Conservation (phyloP, 2,113 vertebrate genomes). For the Limnothrissa miodon region DNA sequence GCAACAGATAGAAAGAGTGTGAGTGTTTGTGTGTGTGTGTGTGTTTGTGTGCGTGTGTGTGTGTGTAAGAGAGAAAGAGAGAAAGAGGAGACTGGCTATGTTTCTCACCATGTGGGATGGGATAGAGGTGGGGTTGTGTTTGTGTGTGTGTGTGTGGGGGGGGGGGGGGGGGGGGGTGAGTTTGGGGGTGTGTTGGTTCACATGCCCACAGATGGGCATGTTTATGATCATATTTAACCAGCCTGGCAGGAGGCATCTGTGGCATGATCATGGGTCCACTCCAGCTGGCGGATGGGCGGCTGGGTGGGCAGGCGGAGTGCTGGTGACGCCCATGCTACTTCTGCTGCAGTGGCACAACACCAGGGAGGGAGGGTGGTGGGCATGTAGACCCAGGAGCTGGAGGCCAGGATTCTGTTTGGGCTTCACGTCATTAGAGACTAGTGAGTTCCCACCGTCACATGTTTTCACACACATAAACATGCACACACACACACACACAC, state of each 20-base stretch:
- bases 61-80: not conserved
- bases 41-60: no score
- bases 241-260: slow-evolving; percentile 35
- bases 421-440: not conserved
- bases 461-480: not conserved
- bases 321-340: not conserved
- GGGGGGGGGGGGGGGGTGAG: no score
- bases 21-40: no score
- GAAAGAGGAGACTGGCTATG: not conserved
- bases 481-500: not conserved
- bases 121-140: not conserved
- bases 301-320: no score
- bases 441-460: not conserved
- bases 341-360: not conserved
- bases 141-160: no score
- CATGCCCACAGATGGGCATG: slow-evolving; percentile 22
- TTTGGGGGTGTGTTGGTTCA: no score
- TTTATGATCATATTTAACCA: slow-evolving; percentile 37
- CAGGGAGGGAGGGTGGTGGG: not conserved
- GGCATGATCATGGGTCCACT: not conserved
- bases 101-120: not conserved
- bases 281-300: not conserved
- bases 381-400: not conserved
- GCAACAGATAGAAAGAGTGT: slow-evolving; percentile 16
- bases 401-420: not conserved